A percentile compares a stretch with the other conserved stretches of the same genome.
These are phyloP conservation scores for Rhabdophis nuchalis DNA, from an alignment of 2,797 vertebrate genomes.

Conservation along the genomic window DNA sequence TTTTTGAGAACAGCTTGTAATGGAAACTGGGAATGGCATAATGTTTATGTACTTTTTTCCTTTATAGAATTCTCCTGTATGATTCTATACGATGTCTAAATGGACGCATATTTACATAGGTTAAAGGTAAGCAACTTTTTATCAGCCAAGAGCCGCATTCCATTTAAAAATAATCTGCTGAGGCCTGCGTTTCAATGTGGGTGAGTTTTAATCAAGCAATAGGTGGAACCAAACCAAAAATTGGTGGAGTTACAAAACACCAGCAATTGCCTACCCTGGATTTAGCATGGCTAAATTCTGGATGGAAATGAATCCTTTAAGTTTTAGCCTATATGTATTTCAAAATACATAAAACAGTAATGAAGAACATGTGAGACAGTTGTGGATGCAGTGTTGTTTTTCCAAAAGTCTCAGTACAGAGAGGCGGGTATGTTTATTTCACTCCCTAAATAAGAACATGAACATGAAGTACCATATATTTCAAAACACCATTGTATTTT, in stretches of 20 bases:
- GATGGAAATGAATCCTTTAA: neutral
- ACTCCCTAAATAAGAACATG: neutral
- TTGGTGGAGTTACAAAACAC: neutral
- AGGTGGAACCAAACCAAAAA: neutral
- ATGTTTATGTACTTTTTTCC: neutral
- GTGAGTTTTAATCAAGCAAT: neutral
- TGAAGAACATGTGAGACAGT: fast-evolving
- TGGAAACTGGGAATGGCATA: neutral
- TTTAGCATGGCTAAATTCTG: neutral
- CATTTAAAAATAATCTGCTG: neutral
- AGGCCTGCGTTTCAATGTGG: neutral
- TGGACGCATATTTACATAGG: fast-evolving
- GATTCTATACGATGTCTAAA: neutral
- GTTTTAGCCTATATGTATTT: fast-evolving
- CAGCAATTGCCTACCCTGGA: neutral
- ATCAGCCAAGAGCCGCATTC: neutral
- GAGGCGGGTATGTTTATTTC: neutral
- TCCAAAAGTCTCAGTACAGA: neutral
- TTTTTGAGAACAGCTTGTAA: neutral
- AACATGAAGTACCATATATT: neutral
- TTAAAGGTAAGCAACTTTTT: neutral
- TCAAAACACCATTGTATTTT: constrained; percentile 3
- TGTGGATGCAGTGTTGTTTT: neutral
- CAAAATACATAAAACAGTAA: neutral
- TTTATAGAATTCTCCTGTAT: neutral